Evolutionary conservation across 2,797 vertebrate genomes (phyloP).

Genomic region (Gadopsis bispinosus): DNA sequence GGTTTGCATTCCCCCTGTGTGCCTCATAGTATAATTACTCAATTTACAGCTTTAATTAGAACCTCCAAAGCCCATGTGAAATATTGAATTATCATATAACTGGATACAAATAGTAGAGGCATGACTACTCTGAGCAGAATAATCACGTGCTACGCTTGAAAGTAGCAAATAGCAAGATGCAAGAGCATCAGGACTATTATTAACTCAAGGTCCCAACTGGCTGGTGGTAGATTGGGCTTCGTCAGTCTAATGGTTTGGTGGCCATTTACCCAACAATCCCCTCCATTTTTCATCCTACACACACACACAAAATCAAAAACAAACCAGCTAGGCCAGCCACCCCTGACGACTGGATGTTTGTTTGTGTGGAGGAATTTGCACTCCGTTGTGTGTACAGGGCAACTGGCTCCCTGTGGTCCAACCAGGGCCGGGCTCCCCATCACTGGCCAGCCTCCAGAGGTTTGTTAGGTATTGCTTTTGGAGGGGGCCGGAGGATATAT

Average conservation of each 20-base stretch:
- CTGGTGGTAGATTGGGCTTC: not conserved
- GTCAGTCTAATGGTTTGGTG: slow-evolving; percentile 20
- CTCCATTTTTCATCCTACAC: slow-evolving; percentile 30
- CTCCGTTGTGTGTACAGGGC: slow-evolving; percentile 49
- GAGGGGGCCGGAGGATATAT: slow-evolving; percentile 41
- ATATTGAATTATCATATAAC: slow-evolving; percentile 38
- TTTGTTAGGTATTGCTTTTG: slow-evolving; percentile 51
- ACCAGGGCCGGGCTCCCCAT: slow-evolving; percentile 35
- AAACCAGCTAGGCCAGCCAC: slow-evolving; percentile 47
- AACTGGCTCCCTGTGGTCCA: slow-evolving; percentile 56
- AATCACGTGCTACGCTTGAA: slow-evolving; percentile 35
- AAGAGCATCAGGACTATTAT: slow-evolving; percentile 37
- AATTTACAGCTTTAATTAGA: slow-evolving; percentile 25
- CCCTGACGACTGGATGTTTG: slow-evolving; percentile 74
- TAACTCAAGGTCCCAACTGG: slow-evolving; percentile 17
- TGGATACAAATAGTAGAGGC: slow-evolving; percentile 15
- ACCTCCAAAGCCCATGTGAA: slow-evolving; percentile 19
- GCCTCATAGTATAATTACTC: slow-evolving; percentile 8
- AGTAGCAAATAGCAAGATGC: slow-evolving; percentile 34
- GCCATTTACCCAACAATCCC: slow-evolving; percentile 45
- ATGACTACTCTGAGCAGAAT: slow-evolving; percentile 9
- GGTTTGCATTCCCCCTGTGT: not conserved
- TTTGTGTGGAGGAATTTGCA: slow-evolving; percentile 76
- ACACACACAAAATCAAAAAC: not conserved
- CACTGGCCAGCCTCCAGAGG: slow-evolving; percentile 59